A percentile compares a stretch with the other conserved stretches of the same genome.
phyloP scores from a whole-genome alignment of 2,888 invertebrate species.

The Hypsopygia costalis region DNA sequence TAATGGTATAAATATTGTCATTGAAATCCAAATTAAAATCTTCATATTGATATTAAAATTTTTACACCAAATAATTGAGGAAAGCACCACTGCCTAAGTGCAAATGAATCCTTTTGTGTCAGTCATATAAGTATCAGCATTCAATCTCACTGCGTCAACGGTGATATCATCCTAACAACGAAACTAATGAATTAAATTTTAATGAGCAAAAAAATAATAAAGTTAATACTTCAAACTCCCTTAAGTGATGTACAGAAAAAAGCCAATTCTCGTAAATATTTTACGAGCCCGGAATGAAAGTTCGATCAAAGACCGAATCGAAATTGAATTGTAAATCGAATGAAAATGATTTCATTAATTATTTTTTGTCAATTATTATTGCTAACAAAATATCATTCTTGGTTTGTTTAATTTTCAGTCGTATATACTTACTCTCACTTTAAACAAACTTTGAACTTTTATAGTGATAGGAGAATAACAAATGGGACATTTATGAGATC shows the following conservation, averaged over 20 bases:
- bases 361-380: too few species aligned
- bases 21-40: constrained; percentile 28
- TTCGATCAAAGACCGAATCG: too few species aligned
- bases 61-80: constrained; percentile 7
- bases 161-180: constrained; percentile 66
- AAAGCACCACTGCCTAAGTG: constrained; percentile 29
- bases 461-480: too few species aligned
- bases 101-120: constrained; percentile 44
- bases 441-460: too few species aligned
- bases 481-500: too few species aligned
- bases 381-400: too few species aligned
- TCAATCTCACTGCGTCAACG: constrained; percentile 33
- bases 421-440: too few species aligned
- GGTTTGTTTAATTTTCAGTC: too few species aligned
- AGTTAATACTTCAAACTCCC: constrained; percentile 31
- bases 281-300: too few species aligned
- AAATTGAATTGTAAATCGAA: too few species aligned
- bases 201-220: constrained; percentile 43
- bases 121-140: constrained; percentile 34
- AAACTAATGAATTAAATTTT: constrained; percentile 59
- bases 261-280: too few species aligned
- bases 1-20: not conserved
- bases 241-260: constrained; percentile 22
- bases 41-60: constrained; percentile 15
- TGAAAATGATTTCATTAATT: too few species aligned